Conservation (phyloP, 2,797 vertebrate genomes). For the Sebastes diaconus region DNA sequence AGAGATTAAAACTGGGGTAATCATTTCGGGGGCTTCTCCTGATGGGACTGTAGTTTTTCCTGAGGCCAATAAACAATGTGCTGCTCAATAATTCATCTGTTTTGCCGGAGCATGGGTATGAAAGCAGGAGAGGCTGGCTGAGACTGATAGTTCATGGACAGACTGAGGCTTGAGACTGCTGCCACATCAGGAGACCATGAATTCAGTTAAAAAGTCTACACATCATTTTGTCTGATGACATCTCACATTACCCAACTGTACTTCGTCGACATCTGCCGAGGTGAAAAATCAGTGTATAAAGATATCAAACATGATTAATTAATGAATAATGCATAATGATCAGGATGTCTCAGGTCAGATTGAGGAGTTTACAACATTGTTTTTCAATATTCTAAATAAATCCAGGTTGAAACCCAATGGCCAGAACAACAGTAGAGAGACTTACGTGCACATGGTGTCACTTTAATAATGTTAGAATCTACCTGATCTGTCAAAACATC, state of each 20-base stretch:
- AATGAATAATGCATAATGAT: background rate
- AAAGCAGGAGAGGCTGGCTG: background rate
- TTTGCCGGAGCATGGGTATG: conserved; percentile 11
- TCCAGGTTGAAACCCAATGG: background rate
- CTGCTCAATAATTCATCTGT: conserved; percentile 39
- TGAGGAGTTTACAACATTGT: background rate
- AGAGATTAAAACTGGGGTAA: conserved; percentile 1
- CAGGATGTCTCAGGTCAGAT: background rate
- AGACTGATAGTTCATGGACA: background rate
- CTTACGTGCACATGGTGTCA: too few species aligned
- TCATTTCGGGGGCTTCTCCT: background rate
- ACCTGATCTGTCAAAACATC: too few species aligned
- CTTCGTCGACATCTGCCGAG: background rate
- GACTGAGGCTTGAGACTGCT: background rate
- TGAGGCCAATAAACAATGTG: conserved; percentile 23
- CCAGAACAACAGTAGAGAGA: background rate
- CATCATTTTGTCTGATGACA: background rate
- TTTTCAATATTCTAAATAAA: background rate
- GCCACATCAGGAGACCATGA: background rate
- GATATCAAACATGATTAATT: background rate
- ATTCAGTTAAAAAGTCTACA: background rate
- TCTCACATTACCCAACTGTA: background rate
- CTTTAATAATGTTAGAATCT: too few species aligned
- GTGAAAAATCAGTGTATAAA: background rate
- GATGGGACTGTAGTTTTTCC: conserved; percentile 9